Conservation (phyloP, 1,140 invertebrate genomes). For the Brachionus calyciflorus region DNA sequence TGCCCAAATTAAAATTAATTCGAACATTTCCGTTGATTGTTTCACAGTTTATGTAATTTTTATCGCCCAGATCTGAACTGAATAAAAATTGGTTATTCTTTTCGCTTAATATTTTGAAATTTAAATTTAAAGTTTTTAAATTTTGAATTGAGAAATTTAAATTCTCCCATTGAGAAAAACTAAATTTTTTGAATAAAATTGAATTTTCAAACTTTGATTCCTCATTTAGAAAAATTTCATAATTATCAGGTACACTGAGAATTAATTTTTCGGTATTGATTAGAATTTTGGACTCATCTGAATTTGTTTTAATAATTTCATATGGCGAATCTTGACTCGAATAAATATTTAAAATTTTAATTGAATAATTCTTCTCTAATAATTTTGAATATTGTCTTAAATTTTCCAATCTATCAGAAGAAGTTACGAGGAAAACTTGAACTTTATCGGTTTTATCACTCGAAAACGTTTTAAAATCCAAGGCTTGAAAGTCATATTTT, state of each 20-base stretch:
- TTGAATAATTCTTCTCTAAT: neutral
- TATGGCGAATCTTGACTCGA: neutral
- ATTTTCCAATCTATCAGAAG: neutral
- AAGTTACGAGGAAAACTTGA: neutral
- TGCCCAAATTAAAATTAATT: neutral
- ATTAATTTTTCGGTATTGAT: neutral
- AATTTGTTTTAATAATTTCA: neutral
- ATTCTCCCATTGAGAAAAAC: neutral
- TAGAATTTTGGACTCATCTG: neutral
- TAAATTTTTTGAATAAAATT: neutral
- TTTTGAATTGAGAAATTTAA: constrained; percentile 7
- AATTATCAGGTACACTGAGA: neutral
- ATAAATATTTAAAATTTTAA: neutral
- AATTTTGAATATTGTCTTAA: neutral
- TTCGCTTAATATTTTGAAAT: neutral
- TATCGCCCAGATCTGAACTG: neutral
- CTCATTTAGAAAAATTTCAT: neutral
- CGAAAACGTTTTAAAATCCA: neutral
- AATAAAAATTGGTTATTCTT: neutral
- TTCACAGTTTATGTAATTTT: neutral
- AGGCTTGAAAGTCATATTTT: neutral
- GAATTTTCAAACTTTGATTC: neutral
- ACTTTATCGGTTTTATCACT: neutral
- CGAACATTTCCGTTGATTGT: neutral
- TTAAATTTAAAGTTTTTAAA: neutral